Conservation (phyloP, 2,888 invertebrate genomes). For the Automeris io region DNA sequence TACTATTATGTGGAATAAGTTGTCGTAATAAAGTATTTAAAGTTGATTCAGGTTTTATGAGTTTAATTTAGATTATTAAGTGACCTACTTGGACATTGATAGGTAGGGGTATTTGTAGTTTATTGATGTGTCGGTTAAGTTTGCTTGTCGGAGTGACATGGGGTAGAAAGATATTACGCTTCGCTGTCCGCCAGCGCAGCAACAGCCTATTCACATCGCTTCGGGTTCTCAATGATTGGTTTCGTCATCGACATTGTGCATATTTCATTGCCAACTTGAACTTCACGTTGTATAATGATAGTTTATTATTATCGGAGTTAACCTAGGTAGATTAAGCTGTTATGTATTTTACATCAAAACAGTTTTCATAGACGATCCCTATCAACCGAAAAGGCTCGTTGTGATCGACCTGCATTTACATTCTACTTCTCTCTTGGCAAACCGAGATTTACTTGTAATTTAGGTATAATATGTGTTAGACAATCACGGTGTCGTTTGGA, state of each 20-base stretch:
- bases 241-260: conserved; percentile 36
- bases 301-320: conserved; percentile 74
- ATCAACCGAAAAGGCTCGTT: conserved; percentile 49
- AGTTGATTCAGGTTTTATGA: conserved; percentile 68
- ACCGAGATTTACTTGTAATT: conserved; percentile 70
- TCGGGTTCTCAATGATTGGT: conserved; percentile 29
- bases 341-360: conserved; percentile 67
- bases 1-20: conserved; percentile 67
- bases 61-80: conserved; percentile 60
- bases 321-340: conserved; percentile 75
- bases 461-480: conserved; percentile 71
- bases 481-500: conserved; percentile 62
- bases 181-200: conserved; percentile 12
- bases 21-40: conserved; percentile 77
- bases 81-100: conserved; percentile 32
- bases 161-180: conserved; percentile 2
- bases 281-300: conserved; percentile 69
- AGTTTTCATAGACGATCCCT: conserved; percentile 46
- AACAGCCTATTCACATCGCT: conserved; percentile 60
- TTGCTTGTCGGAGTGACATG: neutral
- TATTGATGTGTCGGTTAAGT: conserved; percentile 10
- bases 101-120: conserved; percentile 24
- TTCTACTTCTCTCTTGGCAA: conserved; percentile 61
- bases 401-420: conserved; percentile 68
- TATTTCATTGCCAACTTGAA: conserved; percentile 53